Percentiles rank a stretch among this genome's conserved stretches.
These are phyloP conservation scores for Choristoneura rosaceana DNA, from an alignment of 2,888 invertebrate species.

Conservation along the genomic window DNA sequence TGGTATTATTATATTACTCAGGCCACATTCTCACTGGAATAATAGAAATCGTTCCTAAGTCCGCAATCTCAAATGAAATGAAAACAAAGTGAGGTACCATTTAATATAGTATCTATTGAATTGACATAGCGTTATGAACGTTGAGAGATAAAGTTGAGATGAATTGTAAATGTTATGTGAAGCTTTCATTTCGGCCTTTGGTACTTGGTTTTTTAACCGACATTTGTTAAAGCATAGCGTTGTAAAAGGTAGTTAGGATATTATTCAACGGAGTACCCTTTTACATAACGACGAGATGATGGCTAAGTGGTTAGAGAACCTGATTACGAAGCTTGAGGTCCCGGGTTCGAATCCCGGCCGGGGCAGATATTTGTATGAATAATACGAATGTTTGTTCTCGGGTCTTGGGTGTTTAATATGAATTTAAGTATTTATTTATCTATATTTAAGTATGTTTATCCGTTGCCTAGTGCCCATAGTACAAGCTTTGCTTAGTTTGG, in stretches of 20 bases:
- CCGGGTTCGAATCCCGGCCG: too few relatives aligned
- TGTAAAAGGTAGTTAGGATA: not conserved
- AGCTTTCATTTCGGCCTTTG: not conserved
- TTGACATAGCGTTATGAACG: not conserved
- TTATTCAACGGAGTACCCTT: not conserved
- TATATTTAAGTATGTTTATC: too few relatives aligned
- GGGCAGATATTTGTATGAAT: too few relatives aligned
- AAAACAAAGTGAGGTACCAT: slow-evolving; percentile 26
- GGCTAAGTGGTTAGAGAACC: too few relatives aligned
- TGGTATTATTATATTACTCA: not conserved
- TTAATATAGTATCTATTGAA: not conserved
- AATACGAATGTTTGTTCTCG: too few relatives aligned
- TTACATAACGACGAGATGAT: too few relatives aligned
- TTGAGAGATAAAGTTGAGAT: not conserved
- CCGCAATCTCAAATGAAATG: slow-evolving; percentile 33
- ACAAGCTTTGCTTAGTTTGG: too few relatives aligned
- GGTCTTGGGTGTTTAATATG: too few relatives aligned
- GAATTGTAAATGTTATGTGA: not conserved
- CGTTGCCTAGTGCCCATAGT: too few relatives aligned
- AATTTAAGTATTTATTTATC: too few relatives aligned
- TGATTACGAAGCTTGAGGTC: too few relatives aligned
- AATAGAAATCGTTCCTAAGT: slow-evolving; percentile 31
- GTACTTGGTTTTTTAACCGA: not conserved
- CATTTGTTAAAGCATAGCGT: not conserved
- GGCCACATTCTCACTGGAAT: slow-evolving; percentile 6